Evolutionary conservation across 2,797 vertebrate genomes (phyloP), one percentile per base, ranked within the genome.

Genomic region (Paratrypauchen microcephalus): DNA sequence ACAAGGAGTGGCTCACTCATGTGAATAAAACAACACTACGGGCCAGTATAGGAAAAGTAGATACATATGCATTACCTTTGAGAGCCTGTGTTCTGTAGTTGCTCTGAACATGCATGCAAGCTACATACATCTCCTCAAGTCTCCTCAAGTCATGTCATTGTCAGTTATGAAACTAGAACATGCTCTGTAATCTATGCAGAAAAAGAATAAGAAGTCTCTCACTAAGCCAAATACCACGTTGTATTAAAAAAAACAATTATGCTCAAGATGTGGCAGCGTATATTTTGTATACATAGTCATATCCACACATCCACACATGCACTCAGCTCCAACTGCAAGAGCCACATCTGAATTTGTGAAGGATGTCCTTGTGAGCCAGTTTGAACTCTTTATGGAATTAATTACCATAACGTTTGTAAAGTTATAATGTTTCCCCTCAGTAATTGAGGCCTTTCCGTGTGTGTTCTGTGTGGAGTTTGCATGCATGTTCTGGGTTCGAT

Each of bases 141-240:
- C 28, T 30, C 28, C 28, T 30, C 30, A 61, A 32, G 16, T 28
- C n/a, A 18, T 47, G 55, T 2, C 48, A 74, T 2, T 66, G 52
- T 62, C 61, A 61, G 28, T 75, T 69, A 50, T 52, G 13, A 41
- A 50, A 58, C 57, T 6, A 19, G 11, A 30, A 61, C 8, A 48
- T 78, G 70, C 26, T 32, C 9, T 7, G 30, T 64, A 73, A 72
- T 75, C 63, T 55, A 2, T 2, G 7, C 71, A 52, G 36, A 72
- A 70, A 30, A 30, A 5, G 50, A 11, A 21, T 19, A 50, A 50
- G 47, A 19, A 19, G 2, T 50, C 18, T 39, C 36, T 13, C 39
- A 12, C 39, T 41, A 45, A 45, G 16, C 41, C 13, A 45, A 45
- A 21, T 52, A 2, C 19, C n/a, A 52, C 1, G 2, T 6, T 9